Base-by-base conservation (phyloP, 2,888 invertebrate species). In the Dendrolimus houi region DNA sequence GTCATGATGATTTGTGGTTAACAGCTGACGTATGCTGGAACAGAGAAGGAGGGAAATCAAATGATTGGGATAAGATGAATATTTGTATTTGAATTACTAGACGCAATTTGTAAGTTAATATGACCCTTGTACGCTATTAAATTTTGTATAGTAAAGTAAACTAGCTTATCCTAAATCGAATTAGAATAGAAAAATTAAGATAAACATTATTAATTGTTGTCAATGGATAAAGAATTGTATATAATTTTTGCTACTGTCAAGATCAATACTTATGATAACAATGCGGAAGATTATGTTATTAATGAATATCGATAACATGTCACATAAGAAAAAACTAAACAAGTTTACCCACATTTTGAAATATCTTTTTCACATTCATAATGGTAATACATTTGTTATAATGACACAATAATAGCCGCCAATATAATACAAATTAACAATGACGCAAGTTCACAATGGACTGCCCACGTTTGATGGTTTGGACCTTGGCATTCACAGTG, bases 401-500 rank as follows among this genome's bases (percentile, higher is more conserved):
- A 73, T 75, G 74, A 68, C 68, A 74, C 71, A 68, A 70, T 72
- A 71, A 74, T 72, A 76, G 75, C 71, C 65, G 70, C 54, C 58
- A 58, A 64, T 64, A 59, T 72, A 75, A 81, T 79, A 76, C 72
- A 78, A 75, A 82, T 81, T 81, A 79, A 81, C 83, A 83, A 84
- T 83, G 79, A 75, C 70, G 79, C 64, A 65, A 68, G 72, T 75
- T 70, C 69, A 86, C 81, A 83, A 83, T 82, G 67, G 77, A 41
- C 85, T 72, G 75, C 87, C 86, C 84, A 88, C 86, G 78, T 78
- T 53, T 29, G 29, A 29, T 29, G 29, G 29, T 29, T 29, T 65
- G 60, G 68, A 74, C 88, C 89, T 88, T 90, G 89, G 84, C 88
- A 89, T 89, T 89, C 81, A 74, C 66, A 63, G 29, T 68, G 70